Conservation (phyloP, 2,888 invertebrate species). For the Zeuzera pyrina region DNA sequence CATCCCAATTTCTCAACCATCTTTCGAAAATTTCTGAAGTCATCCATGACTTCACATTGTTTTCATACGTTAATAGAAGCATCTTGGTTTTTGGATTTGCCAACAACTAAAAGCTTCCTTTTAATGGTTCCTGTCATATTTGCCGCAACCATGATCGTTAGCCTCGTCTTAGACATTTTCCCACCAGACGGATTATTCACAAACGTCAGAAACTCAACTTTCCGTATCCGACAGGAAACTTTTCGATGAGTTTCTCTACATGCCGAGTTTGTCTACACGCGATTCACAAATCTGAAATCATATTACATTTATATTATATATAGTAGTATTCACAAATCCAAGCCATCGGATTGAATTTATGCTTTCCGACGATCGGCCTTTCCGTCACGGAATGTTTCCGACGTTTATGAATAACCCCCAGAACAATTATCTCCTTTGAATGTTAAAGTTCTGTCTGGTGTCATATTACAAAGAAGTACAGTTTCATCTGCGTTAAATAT, state of each 20-base stretch:
- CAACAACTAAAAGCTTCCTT: slow-evolving; percentile 17
- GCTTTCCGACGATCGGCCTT: too few relatives aligned
- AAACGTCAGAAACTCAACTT: too few relatives aligned
- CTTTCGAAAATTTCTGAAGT: slow-evolving; percentile 3
- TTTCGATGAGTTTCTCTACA: too few relatives aligned
- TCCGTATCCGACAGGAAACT: too few relatives aligned
- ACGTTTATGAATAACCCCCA: too few relatives aligned
- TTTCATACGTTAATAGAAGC: slow-evolving; percentile 12
- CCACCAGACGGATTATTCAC: too few relatives aligned
- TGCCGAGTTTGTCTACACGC: too few relatives aligned
- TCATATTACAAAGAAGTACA: slow-evolving; percentile 7
- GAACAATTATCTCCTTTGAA: slow-evolving; percentile 17
- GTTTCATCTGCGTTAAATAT: slow-evolving; percentile 8
- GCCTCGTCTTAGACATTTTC: slow-evolving; percentile 15
- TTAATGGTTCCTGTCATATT: slow-evolving; percentile 17
- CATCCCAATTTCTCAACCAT: background rate
- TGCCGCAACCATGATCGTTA: slow-evolving; percentile 18
- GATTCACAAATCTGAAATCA: too few relatives aligned
- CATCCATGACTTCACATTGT: slow-evolving; percentile 7
- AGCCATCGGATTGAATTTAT: too few relatives aligned
- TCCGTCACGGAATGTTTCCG: too few relatives aligned
- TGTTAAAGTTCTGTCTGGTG: slow-evolving; percentile 10
- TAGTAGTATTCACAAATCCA: too few relatives aligned
- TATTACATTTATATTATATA: too few relatives aligned
- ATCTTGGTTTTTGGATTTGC: slow-evolving; percentile 12